Conservation (phyloP, 2,113 vertebrate species). For the Prochilodus magdalenae region DNA sequence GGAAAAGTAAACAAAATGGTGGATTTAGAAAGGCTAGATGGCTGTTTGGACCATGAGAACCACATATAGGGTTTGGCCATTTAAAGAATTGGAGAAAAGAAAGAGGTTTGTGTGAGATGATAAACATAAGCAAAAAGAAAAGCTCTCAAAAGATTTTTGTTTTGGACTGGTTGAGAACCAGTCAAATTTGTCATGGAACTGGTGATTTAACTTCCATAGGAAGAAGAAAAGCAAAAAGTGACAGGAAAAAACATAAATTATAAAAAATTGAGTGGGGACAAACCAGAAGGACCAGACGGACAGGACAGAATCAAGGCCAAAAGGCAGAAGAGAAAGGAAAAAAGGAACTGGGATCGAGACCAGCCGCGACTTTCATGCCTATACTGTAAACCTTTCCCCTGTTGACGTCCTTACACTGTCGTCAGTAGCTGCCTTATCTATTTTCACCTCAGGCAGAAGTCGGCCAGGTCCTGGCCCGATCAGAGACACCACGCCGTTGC, state of each 20-base stretch:
- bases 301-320: conserved; percentile 46
- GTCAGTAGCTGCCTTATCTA: conserved; percentile 90
- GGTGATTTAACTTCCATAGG: neutral
- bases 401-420: conserved; percentile 86
- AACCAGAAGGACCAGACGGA: conserved; percentile 44
- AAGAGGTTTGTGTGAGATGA: neutral
- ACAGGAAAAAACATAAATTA: neutral
- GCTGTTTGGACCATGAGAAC: neutral
- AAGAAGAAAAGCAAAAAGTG: neutral
- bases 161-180: too few species aligned
- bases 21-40: neutral
- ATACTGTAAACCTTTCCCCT: conserved; percentile 76
- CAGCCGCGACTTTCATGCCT: conserved; percentile 83
- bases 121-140: neutral
- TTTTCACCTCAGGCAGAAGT: conserved; percentile 98
- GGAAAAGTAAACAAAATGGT: conserved; percentile 2
- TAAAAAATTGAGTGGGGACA: conserved; percentile 9
- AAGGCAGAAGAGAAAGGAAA: conserved; percentile 57
- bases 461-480: conserved; percentile 90
- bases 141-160: neutral
- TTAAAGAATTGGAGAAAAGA: neutral
- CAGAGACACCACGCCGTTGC: conserved; percentile 98
- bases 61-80: neutral
- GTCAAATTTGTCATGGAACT: neutral
- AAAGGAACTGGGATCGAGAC: conserved; percentile 48